These are phyloP conservation scores for Spheniscus mendiculus DNA, from an alignment of 2,113 vertebrate genomes.

Conservation along the genomic window DNA sequence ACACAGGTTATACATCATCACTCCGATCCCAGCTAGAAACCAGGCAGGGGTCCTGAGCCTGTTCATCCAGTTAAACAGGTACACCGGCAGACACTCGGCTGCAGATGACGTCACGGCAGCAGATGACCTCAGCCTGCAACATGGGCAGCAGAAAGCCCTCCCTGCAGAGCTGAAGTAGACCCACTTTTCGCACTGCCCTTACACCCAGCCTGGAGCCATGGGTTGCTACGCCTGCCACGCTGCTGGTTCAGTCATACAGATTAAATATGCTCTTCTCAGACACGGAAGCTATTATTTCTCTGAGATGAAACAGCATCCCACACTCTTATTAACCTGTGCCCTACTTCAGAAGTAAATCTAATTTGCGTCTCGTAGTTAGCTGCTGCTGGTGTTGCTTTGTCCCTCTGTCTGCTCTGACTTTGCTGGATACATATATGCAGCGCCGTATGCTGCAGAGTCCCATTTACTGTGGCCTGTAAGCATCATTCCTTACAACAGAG, in stretches of 20 bases:
- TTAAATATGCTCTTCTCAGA: not conserved
- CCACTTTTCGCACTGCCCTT: not conserved
- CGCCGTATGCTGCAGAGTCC: accelerated
- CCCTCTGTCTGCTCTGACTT: not conserved
- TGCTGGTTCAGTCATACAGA: not conserved
- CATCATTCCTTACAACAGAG: not conserved
- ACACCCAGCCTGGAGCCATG: not conserved
- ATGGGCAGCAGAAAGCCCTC: not conserved
- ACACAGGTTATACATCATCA: accelerated
- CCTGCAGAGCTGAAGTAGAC: not conserved
- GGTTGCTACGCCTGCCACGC: accelerated
- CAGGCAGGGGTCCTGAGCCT: not conserved
- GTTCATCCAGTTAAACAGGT: not conserved
- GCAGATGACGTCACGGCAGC: not conserved
- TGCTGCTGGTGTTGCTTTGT: not conserved
- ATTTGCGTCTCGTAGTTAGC: not conserved
- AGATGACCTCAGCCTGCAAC: not conserved
- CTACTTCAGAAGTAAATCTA: not conserved
- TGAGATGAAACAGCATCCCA: not conserved
- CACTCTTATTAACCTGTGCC: not conserved
- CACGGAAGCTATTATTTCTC: not conserved
- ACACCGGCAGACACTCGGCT: not conserved
- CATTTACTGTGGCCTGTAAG: not conserved
- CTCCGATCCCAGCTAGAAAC: not conserved
- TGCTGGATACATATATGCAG: not conserved